Evolutionary conservation across 2,113 vertebrate genomes (phyloP).

Genomic region (Oophaga pumilio): DNA sequence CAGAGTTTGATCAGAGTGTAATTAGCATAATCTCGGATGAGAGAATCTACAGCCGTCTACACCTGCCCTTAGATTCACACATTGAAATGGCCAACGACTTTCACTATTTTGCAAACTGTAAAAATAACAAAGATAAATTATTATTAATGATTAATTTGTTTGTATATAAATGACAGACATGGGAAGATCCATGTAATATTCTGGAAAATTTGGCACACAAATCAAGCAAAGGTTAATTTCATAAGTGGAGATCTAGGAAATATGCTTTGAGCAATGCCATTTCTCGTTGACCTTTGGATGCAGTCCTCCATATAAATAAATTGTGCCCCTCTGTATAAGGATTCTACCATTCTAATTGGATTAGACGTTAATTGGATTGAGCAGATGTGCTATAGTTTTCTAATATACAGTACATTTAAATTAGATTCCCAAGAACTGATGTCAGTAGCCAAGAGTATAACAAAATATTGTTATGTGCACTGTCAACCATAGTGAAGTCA

Average conservation of each 20-base stretch:
- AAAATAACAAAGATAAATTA: background rate
- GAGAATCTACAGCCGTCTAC: too few species aligned
- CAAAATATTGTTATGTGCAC: background rate
- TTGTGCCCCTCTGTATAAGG: background rate
- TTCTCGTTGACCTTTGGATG: background rate
- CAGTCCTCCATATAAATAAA: background rate
- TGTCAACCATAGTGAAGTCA: background rate
- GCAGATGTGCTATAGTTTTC: background rate
- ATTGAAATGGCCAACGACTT: background rate
- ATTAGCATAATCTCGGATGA: too few species aligned
- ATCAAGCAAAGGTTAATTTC: slow-evolving; percentile 18
- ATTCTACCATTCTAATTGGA: background rate
- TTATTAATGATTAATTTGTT: background rate
- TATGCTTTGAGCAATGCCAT: background rate
- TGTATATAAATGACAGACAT: background rate
- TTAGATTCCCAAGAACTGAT: background rate
- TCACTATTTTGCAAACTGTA: background rate
- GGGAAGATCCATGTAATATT: background rate
- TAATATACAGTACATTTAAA: background rate
- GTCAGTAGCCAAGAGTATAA: background rate
- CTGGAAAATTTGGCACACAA: background rate
- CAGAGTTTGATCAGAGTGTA: too few species aligned
- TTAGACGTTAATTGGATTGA: background rate
- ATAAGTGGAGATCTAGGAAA: background rate
- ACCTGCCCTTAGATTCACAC: background rate